Evolutionary conservation across 1,140 invertebrate genomes (phyloP).

Genomic region (Leptonema lineaticorne): DNA sequence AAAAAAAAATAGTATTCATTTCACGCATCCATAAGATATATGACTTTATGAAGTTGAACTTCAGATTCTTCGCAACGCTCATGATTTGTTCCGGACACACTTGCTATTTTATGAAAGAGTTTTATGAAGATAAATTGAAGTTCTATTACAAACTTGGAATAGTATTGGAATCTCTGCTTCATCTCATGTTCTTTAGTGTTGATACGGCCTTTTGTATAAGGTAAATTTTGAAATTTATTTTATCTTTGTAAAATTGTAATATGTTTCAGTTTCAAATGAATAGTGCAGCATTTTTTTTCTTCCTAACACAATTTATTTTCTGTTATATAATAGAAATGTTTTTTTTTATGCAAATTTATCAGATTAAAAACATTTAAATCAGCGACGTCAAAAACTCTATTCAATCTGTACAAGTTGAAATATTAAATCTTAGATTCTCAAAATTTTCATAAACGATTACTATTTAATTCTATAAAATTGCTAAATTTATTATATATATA

Average conservation of each 20-base stretch:
- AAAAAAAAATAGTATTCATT: not conserved
- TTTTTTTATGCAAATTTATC: not conserved
- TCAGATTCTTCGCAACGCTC: slow-evolving; percentile 29
- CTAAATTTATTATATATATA: no score
- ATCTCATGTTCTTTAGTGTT: slow-evolving; percentile 18
- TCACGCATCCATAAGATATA: not conserved
- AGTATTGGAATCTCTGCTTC: slow-evolving; percentile 16
- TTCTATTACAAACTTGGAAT: slow-evolving; percentile 15
- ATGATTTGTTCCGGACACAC: slow-evolving; percentile 23
- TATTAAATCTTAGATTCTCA: no score
- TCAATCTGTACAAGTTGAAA: no score
- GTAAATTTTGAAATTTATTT: no score
- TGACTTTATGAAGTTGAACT: not conserved
- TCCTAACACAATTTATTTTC: no score
- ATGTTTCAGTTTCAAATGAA: no score
- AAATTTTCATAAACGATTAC: no score
- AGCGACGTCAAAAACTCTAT: no score
- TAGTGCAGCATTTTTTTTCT: no score
- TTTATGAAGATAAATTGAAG: slow-evolving; percentile 10
- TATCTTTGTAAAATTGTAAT: no score
- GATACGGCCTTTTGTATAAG: slow-evolving; percentile 34
- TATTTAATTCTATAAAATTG: no score
- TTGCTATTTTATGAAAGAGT: slow-evolving; percentile 16
- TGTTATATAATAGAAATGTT: no score
- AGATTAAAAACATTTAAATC: not conserved